These are phyloP conservation scores for Cliona cf. orientalis DNA, from an alignment of 37 sponge, comb jelly and placozoan species.

Conservation along the genomic window DNA sequence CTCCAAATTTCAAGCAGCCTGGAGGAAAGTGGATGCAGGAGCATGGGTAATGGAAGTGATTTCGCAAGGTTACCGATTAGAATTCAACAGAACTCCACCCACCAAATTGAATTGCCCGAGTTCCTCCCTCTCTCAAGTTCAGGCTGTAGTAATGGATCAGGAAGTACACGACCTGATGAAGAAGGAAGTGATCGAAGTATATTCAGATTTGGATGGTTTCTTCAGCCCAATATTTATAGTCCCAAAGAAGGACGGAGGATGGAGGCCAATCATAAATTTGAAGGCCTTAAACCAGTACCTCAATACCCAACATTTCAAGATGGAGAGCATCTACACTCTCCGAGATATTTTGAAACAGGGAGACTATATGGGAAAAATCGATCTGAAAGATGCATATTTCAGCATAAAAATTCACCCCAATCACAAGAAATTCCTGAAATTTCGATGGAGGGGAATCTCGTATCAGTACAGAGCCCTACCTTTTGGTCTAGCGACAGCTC, in stretches of 20 bases:
- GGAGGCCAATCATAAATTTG: slow-evolving; percentile 32
- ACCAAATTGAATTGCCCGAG: background rate
- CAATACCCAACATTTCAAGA: slow-evolving; percentile 27
- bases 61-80: background rate
- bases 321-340: slow-evolving; percentile 16
- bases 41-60: background rate
- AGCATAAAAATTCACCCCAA: no score
- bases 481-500: no score
- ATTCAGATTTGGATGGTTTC: background rate
- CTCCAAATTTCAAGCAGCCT: background rate
- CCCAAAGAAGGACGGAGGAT: background rate
- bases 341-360: background rate
- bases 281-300: slow-evolving; percentile 22
- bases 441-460: no score
- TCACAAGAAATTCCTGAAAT: no score
- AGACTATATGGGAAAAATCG: slow-evolving; percentile 26
- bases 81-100: background rate
- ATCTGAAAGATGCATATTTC: no score
- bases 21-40: background rate
- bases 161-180: background rate
- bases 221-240: slow-evolving; percentile 6
- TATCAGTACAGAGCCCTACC: background rate
- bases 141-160: background rate
- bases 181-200: background rate
- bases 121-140: background rate